Base-by-base conservation (phyloP, 2,797 vertebrate species). In the Peromyscus nudipes region DNA sequence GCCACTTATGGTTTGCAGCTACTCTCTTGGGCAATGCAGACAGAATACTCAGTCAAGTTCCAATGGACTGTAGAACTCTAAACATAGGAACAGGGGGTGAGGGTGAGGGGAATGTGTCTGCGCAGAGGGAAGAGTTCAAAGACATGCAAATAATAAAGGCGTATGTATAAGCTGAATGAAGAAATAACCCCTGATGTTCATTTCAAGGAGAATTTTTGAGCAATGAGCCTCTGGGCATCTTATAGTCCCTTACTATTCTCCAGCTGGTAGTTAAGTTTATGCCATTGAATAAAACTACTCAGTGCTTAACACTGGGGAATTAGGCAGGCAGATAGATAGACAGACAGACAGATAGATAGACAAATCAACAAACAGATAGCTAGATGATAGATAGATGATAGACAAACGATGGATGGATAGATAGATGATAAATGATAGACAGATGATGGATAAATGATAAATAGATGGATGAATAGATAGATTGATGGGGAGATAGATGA, bases 201-300 rank as follows among this genome's bases (percentile, higher is more conserved):
- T 81, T 79, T 93, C n/a, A 84, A 46, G 52, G 69, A 64, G 91
- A 92, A 60, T 27, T 81, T 73, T 77, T 65, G 52, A 85, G 40
- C 34, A 62, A 4, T 69, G 57, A 80, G 60, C 43, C 64, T 89
- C 23, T 71, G 60, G 89, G 71, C 34, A 49, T 37, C 27, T 79
- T 76, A 21, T 21, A 19, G 23, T 11, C 49, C 77, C 40, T 89
- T 93, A 29, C 21, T 69, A 16, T 17, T 57, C 0, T 60, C 9
- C 21, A 52, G 25, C 10, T 46, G 25, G 31, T 29, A 27, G 16
- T 23, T 23, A 77, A 83, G 23, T 71, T 86, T 88, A 27, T 75
- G 75, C 76, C 69, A 79, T 9, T 81, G 75, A 91, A 92, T 92
- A 89, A 90, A 92, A 79, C 3, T 73, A 27, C 65, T 93, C 21